Percentiles rank a stretch among this genome's conserved stretches.
Evolutionary conservation across 2,113 vertebrate species (phyloP).

Genomic region (Trichomycterus rosablanca): DNA sequence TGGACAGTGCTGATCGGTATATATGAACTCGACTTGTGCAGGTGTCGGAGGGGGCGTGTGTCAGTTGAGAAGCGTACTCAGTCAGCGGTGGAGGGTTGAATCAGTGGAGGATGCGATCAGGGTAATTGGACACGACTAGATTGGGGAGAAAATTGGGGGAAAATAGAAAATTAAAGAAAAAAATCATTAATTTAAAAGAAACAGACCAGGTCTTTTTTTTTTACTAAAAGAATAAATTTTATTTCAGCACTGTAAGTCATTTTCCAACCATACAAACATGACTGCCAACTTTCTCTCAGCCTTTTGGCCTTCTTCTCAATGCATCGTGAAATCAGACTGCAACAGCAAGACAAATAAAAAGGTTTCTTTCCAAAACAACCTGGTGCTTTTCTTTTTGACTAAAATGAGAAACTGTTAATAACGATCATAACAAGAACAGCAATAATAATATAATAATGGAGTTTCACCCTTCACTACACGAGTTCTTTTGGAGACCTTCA

Average conservation of each 20-base stretch:
- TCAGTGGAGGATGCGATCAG: too few relatives aligned
- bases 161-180: too few relatives aligned
- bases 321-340: slow-evolving; percentile 72
- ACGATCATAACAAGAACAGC: slow-evolving; percentile 75
- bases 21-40: too few relatives aligned
- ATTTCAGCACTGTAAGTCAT: slow-evolving; percentile 82
- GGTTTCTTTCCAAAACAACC: slow-evolving; percentile 68
- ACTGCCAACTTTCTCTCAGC: slow-evolving; percentile 64
- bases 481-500: slow-evolving; percentile 57
- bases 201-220: slow-evolving; percentile 33
- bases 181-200: not conserved
- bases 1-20: too few relatives aligned
- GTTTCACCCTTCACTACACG: slow-evolving; percentile 70
- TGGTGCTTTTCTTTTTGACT: slow-evolving; percentile 71
- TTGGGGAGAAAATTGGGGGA: too few relatives aligned
- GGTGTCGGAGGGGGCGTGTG: too few relatives aligned
- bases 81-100: too few relatives aligned
- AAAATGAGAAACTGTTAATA: slow-evolving; percentile 75
- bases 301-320: slow-evolving; percentile 64
- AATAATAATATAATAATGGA: slow-evolving; percentile 70
- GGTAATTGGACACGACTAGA: too few relatives aligned
- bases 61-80: too few relatives aligned
- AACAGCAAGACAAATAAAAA: slow-evolving; percentile 70
- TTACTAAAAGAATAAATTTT: slow-evolving; percentile 86
- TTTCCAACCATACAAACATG: slow-evolving; percentile 79